Conservation (phyloP, 2,888 invertebrate species). For the Xestia sexstrigata region DNA sequence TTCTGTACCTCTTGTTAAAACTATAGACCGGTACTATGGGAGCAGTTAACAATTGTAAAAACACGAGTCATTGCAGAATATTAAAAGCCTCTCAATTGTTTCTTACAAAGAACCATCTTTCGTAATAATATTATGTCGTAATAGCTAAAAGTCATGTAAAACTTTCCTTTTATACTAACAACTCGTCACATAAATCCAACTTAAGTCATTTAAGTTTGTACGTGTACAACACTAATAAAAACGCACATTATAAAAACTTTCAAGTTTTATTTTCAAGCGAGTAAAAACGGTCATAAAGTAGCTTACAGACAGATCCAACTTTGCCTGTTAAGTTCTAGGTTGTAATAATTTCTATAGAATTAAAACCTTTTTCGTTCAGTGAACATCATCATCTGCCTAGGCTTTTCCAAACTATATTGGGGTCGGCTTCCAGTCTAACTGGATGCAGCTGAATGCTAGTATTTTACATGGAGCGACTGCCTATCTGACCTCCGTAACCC, state of each 20-base stretch:
- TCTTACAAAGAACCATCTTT: not conserved
- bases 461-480: no score
- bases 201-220: slow-evolving; percentile 71
- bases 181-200: slow-evolving; percentile 73
- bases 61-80: not conserved
- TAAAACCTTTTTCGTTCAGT: not conserved
- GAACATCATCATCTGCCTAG: not conserved
- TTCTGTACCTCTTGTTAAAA: no score
- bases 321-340: not conserved
- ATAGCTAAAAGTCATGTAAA: slow-evolving; percentile 29
- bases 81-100: not conserved
- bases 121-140: not conserved
- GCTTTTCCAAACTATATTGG: no score
- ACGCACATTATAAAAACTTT: slow-evolving; percentile 74
- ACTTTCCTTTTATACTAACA: slow-evolving; percentile 57
- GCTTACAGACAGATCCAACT: slow-evolving; percentile 49
- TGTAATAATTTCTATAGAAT: not conserved
- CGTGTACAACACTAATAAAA: slow-evolving; percentile 68
- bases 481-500: no score
- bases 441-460: no score
- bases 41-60: not conserved
- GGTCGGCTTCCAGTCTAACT: no score
- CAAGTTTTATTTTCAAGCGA: slow-evolving; percentile 75
- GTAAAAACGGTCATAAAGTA: slow-evolving; percentile 72
- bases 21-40: no score